Percentiles rank a stretch among this genome's conserved stretches.
Conservation (phyloP, 2,113 vertebrate genomes). For the Sciurus niger region DNA sequence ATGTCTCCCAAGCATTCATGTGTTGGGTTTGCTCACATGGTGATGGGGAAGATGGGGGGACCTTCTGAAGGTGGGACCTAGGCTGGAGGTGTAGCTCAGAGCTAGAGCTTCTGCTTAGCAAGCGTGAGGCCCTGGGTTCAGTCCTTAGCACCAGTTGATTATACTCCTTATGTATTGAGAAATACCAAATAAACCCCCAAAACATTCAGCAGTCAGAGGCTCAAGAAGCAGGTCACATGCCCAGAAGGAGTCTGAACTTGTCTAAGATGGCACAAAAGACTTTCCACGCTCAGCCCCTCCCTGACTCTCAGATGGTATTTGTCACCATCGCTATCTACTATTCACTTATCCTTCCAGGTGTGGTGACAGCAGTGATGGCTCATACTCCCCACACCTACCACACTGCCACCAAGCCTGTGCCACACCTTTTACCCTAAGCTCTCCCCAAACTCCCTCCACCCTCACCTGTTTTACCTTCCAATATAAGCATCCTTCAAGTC, state of each 20-base stretch:
- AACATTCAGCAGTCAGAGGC: not conserved
- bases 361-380: not conserved
- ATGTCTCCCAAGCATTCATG: not conserved
- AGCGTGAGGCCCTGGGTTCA: not conserved
- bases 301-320: not conserved
- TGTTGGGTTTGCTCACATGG: not conserved
- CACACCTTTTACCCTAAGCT: not conserved
- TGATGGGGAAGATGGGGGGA: too few relatives aligned
- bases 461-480: not conserved
- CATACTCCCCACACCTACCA: not conserved
- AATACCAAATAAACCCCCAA: not conserved
- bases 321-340: not conserved
- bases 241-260: not conserved
- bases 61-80: not conserved
- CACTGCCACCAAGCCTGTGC: not conserved
- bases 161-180: not conserved
- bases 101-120: not conserved
- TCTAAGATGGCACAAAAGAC: not conserved
- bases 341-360: not conserved
- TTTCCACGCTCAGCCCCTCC: not conserved
- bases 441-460: not conserved
- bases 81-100: not conserved
- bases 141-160: not conserved
- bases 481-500: not conserved
- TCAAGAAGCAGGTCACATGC: not conserved